Evolutionary conservation across 2,888 invertebrate genomes (phyloP).

Genomic region (Bimastos eiseni): DNA sequence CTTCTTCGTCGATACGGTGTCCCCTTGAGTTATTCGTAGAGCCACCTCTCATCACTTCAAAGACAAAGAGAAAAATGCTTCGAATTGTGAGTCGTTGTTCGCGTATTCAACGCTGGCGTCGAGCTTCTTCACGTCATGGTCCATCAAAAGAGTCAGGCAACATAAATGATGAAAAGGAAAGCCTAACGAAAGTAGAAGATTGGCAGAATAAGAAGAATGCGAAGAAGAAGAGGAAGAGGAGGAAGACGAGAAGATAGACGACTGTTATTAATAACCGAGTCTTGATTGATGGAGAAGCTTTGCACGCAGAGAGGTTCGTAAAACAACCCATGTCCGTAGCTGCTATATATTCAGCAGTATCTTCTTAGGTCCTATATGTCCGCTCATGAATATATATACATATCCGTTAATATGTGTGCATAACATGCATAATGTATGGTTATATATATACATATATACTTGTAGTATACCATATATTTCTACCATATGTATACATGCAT

Average conservation of each 20-base stretch:
- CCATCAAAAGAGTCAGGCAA: background rate
- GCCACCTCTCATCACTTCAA: background rate
- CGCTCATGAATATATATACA: too few species aligned
- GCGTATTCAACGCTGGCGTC: background rate
- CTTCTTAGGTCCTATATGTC: background rate
- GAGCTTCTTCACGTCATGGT: background rate
- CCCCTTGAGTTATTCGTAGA: background rate
- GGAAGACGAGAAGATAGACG: background rate
- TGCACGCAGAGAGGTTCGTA: conserved; percentile 6
- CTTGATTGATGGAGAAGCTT: background rate
- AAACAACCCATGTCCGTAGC: background rate
- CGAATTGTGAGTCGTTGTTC: background rate
- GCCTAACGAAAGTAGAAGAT: background rate
- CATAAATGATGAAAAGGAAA: background rate
- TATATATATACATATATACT: too few species aligned
- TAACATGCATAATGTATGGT: too few species aligned
- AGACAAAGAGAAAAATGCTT: background rate
- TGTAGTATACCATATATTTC: too few species aligned
- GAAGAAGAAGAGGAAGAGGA: background rate
- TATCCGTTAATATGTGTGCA: too few species aligned
- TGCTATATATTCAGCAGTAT: background rate
- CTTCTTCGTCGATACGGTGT: background rate
- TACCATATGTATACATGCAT: too few species aligned
- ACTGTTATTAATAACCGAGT: background rate
- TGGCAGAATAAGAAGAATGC: background rate